phyloP scores from a whole-genome alignment of 2,888 invertebrate species.

The Helicoverpa assulta region DNA sequence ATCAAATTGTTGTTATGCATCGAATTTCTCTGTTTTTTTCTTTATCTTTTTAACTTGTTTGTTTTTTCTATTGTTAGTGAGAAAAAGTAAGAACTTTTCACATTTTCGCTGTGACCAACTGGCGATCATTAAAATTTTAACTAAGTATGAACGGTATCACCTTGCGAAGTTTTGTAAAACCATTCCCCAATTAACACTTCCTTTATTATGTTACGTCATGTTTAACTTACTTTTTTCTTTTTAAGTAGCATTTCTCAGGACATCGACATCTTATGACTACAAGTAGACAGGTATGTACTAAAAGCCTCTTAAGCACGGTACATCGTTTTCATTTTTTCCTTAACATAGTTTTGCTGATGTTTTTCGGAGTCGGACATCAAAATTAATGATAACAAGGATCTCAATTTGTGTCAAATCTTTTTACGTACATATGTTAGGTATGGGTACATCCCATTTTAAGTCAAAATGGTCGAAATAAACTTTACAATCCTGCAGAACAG shows the following conservation, averaged over 20 bases:
- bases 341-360: neutral
- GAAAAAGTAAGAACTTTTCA: slow-evolving; percentile 1
- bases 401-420: neutral
- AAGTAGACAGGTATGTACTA: neutral
- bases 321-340: neutral
- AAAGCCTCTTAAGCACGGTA: neutral
- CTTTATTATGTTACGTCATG: slow-evolving; percentile 4
- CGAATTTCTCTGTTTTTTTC: neutral
- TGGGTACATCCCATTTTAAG: neutral
- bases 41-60: neutral
- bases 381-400: neutral
- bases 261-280: neutral
- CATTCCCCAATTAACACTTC: neutral
- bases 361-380: neutral
- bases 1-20: neutral
- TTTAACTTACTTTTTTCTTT: neutral
- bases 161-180: slow-evolving; percentile 12
- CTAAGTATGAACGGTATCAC: slow-evolving; percentile 15
- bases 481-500: neutral
- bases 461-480: neutral
- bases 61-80: neutral
- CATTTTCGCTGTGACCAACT: neutral
- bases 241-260: neutral
- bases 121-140: slow-evolving; percentile 39
- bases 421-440: neutral